Percentiles rank a stretch among this genome's conserved stretches.
These are phyloP conservation scores for Alsophila aescularia DNA, from an alignment of 2,888 invertebrate species.

Conservation along the genomic window DNA sequence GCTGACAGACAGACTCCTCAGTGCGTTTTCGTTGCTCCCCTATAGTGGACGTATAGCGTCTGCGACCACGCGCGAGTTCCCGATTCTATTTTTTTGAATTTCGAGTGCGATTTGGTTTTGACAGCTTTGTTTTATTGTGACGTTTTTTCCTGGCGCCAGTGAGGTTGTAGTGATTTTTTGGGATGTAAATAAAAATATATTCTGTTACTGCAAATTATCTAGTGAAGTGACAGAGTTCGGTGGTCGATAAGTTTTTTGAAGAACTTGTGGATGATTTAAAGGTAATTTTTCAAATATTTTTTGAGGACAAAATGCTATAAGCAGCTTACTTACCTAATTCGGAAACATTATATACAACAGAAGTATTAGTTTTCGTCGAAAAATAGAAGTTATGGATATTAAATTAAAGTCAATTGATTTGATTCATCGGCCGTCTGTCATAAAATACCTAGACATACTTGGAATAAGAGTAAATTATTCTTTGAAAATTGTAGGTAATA, in stretches of 20 bases:
- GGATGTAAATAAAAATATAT: slow-evolving; percentile 8
- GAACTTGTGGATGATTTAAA: slow-evolving; percentile 20
- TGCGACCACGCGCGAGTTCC: slow-evolving; percentile 21
- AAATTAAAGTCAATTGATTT: too few relatives aligned
- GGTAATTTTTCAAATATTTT: slow-evolving; percentile 10
- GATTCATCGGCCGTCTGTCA: too few relatives aligned
- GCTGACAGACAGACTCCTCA: slow-evolving; percentile 55
- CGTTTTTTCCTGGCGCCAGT: slow-evolving; percentile 10
- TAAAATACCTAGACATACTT: too few relatives aligned
- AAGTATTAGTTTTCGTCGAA: too few relatives aligned
- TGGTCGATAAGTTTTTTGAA: slow-evolving; percentile 10
- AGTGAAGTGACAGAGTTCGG: slow-evolving; percentile 26
- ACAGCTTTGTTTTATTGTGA: slow-evolving; percentile 8
- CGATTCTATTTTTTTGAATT: slow-evolving; percentile 40
- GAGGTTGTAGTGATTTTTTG: slow-evolving; percentile 20
- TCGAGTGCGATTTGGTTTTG: slow-evolving; percentile 35
- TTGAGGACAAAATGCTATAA: too few relatives aligned
- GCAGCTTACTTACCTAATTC: too few relatives aligned
- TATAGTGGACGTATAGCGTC: slow-evolving; percentile 24
- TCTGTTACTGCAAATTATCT: slow-evolving; percentile 19
- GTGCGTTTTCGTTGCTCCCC: slow-evolving; percentile 48
- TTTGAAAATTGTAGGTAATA: too few relatives aligned
- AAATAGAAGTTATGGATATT: too few relatives aligned
- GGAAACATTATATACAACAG: too few relatives aligned
- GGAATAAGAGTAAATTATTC: too few relatives aligned